These are phyloP conservation scores for Notolepis coatsorum DNA, from an alignment of 2,797 vertebrate genomes.

Conservation along the genomic window DNA sequence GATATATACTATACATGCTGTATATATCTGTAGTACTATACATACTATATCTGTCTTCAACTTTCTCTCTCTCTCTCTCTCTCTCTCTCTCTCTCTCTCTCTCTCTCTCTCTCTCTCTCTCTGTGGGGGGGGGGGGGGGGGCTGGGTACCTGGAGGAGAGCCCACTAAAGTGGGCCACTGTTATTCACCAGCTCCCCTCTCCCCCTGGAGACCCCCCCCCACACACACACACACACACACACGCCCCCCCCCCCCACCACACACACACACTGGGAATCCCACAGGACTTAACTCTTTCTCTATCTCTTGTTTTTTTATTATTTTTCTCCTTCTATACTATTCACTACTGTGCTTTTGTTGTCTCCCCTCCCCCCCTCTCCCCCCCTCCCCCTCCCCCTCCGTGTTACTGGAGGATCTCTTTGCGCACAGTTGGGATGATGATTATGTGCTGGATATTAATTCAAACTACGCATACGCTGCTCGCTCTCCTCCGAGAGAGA, in stretches of 20 bases:
- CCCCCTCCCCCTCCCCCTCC: slow-evolving; percentile 37
- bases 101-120: background rate
- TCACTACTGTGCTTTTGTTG: slow-evolving; percentile 45
- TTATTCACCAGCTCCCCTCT: slow-evolving; percentile 77
- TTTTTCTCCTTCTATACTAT: slow-evolving; percentile 49
- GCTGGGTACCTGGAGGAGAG: slow-evolving; percentile 70
- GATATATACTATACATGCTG: too few species aligned
- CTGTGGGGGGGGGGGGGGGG: slow-evolving; percentile 15
- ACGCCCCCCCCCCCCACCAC: slow-evolving; percentile 11
- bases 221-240: slow-evolving; percentile 21
- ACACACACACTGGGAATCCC: slow-evolving; percentile 48
- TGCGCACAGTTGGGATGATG: slow-evolving; percentile 58
- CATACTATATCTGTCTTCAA: too few species aligned
- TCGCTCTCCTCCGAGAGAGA: slow-evolving; percentile 35
- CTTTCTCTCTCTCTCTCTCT: too few species aligned
- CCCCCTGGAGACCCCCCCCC: slow-evolving; percentile 64
- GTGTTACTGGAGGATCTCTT: too few species aligned
- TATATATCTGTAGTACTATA: too few species aligned
- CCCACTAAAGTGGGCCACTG: slow-evolving; percentile 79
- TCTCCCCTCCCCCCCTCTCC: slow-evolving; percentile 41
- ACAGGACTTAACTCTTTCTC: slow-evolving; percentile 58
- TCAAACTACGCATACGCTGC: slow-evolving; percentile 45
- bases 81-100: slow-evolving; percentile 9
- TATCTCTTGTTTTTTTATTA: slow-evolving; percentile 63
- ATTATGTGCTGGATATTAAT: slow-evolving; percentile 52